Conservation (phyloP, 2,113 vertebrate species). For the Stigmatopora nigra region DNA sequence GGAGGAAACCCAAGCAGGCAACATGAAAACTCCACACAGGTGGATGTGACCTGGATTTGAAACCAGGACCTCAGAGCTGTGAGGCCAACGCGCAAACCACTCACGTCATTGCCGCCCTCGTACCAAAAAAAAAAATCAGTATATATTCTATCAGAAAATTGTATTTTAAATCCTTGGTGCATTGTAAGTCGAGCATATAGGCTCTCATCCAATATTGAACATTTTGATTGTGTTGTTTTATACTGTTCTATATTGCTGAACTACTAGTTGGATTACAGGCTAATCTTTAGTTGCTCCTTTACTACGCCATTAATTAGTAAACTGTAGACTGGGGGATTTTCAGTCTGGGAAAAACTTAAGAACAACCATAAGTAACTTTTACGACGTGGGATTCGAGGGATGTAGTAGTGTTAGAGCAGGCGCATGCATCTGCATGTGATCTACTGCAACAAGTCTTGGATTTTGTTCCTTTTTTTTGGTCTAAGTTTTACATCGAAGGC, state of each 20-base stretch:
- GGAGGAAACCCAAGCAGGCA: too few species aligned
- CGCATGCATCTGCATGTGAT: constrained; percentile 46
- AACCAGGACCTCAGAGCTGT: too few species aligned
- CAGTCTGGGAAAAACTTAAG: constrained; percentile 46
- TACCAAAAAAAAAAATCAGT: too few species aligned
- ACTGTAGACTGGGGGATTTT: constrained; percentile 48
- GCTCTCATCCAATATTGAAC: constrained; percentile 4
- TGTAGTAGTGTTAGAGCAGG: constrained; percentile 11
- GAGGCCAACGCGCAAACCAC: too few species aligned
- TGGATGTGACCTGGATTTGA: too few species aligned
- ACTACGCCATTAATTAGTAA: constrained; percentile 46
- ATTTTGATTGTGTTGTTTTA: constrained; percentile 23
- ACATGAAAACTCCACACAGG: too few species aligned
- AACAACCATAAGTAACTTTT: constrained; percentile 64
- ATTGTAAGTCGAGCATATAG: too few species aligned
- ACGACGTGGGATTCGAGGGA: constrained; percentile 46
- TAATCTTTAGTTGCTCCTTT: constrained; percentile 30
- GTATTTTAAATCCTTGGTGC: neutral
- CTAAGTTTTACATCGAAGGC: constrained; percentile 57
- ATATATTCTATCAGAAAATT: too few species aligned
- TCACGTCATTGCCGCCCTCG: too few species aligned
- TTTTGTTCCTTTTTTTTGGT: constrained; percentile 34
- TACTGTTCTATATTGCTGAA: neutral
- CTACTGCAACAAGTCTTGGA: constrained; percentile 22
- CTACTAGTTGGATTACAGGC: constrained; percentile 1